Conservation (phyloP, 1,140 invertebrate species). For the Leptinotarsa defecta region DNA sequence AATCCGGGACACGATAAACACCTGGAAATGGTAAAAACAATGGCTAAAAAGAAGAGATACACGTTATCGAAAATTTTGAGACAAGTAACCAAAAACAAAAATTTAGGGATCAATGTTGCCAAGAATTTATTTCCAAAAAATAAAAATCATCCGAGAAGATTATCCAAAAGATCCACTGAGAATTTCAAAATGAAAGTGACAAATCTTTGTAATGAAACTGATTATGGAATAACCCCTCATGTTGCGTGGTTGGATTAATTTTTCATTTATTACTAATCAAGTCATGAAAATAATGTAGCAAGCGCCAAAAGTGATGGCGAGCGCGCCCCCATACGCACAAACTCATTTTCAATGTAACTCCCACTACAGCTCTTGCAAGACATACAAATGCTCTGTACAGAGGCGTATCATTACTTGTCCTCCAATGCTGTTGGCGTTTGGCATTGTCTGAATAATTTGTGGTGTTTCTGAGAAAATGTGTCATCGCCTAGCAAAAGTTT, state of each 20-base stretch:
- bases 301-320: too few relatives aligned
- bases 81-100: conserved; percentile 48
- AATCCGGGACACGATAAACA: conserved; percentile 63
- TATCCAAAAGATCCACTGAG: background rate
- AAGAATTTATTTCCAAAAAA: conserved; percentile 42
- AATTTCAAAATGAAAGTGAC: background rate
- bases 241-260: background rate
- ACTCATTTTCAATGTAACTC: too few relatives aligned
- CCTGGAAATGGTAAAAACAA: conserved; percentile 44
- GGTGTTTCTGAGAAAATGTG: too few relatives aligned
- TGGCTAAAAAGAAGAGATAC: conserved; percentile 42
- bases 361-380: too few relatives aligned
- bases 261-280: background rate
- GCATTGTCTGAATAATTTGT: too few relatives aligned
- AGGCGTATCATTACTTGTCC: too few relatives aligned
- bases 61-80: conserved; percentile 48
- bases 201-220: background rate
- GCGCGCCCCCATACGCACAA: too few relatives aligned
- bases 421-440: too few relatives aligned
- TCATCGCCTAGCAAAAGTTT: too few relatives aligned
- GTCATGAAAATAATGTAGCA: too few relatives aligned
- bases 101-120: conserved; percentile 49
- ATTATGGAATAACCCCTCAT: background rate
- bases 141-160: background rate
- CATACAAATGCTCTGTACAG: too few relatives aligned